These are phyloP conservation scores for Genyomyrus donnyi DNA, from an alignment of 2,113 vertebrate genomes.

Conservation along the genomic window DNA sequence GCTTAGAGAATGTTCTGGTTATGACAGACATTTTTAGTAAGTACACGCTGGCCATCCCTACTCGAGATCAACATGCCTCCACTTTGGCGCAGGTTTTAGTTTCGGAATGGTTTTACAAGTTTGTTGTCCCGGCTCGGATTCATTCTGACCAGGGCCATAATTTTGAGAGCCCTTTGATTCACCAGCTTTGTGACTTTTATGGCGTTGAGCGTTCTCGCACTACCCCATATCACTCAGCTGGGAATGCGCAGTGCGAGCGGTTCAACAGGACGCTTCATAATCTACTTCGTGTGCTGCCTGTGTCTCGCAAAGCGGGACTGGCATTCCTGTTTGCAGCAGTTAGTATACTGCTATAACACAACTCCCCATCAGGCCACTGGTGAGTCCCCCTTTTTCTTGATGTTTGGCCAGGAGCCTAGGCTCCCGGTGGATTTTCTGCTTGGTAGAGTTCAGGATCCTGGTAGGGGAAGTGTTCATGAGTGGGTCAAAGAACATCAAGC, in stretches of 20 bases:
- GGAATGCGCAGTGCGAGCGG: too few relatives aligned
- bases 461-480: background rate
- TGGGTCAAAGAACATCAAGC: background rate
- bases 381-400: background rate
- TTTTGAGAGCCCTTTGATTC: background rate
- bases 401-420: background rate
- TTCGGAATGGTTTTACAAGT: background rate
- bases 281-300: background rate
- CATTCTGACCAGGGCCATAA: background rate
- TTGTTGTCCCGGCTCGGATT: background rate
- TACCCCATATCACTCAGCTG: background rate
- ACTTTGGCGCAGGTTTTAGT: background rate
- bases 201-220: background rate
- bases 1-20: constrained; percentile 8
- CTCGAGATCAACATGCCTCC: too few relatives aligned
- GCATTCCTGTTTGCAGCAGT: background rate
- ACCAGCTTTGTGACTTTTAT: background rate
- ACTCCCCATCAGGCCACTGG: background rate
- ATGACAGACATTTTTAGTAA: constrained; percentile 4
- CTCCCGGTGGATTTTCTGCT: background rate
- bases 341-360: background rate
- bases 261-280: background rate
- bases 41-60: background rate
- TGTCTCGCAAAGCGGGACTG: background rate
- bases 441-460: background rate